A percentile compares a stretch with the other conserved stretches of the same genome.
Conservation (phyloP, 2,113 vertebrate species). For the Nothocercus nigrocapillus region DNA sequence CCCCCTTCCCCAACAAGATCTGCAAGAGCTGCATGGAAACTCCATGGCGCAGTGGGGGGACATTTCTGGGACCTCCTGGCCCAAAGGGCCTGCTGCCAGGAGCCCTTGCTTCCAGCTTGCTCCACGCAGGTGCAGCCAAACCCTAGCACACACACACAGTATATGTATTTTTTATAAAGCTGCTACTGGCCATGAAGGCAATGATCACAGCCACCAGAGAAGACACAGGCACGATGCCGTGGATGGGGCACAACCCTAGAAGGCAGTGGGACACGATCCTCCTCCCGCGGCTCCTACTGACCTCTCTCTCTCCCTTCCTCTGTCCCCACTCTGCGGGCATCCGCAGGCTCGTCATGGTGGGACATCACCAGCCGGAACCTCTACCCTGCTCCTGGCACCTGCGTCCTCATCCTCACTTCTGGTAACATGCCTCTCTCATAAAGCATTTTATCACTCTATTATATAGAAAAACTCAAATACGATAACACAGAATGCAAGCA, state of each 20-base stretch:
- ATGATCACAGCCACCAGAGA: neutral
- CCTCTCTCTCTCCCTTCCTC: neutral
- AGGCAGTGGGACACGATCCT: neutral
- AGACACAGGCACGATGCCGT: neutral
- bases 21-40: neutral
- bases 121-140: neutral
- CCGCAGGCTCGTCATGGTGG: neutral
- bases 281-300: neutral
- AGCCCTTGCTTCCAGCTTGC: neutral
- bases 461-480: neutral
- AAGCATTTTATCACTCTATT: neutral
- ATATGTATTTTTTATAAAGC: neutral
- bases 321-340: accelerated
- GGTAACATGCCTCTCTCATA: neutral
- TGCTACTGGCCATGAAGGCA: neutral
- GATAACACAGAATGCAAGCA: neutral
- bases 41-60: neutral
- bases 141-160: neutral
- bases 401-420: neutral
- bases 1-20: neutral
- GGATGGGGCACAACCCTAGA: neutral
- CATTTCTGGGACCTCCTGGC: neutral
- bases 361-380: neutral
- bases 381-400: accelerated
- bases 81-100: accelerated